phyloP scores from a whole-genome alignment of 2,113 vertebrate genomes.

The Parus major region DNA sequence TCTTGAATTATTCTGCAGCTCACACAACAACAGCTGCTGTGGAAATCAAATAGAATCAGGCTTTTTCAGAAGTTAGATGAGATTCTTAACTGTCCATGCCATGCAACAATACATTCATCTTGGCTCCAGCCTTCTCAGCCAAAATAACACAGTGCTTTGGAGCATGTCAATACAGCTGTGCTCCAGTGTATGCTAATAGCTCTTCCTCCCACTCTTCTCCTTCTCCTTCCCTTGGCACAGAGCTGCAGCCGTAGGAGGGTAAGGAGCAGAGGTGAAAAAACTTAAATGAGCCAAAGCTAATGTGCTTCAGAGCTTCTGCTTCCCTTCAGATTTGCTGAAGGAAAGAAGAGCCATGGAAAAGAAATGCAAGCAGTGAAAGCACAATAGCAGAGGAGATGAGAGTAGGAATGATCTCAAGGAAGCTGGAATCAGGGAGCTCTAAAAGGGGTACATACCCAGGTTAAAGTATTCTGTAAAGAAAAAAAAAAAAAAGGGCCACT shows the following conservation, averaged over 20 bases:
- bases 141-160: not conserved
- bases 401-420: not conserved
- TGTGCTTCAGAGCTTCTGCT: not conserved
- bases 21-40: not conserved
- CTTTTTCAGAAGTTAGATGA: not conserved
- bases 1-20: not conserved
- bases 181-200: not conserved
- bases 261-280: constrained; percentile 38
- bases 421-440: not conserved
- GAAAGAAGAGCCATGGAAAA: not conserved
- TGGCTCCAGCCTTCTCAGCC: not conserved
- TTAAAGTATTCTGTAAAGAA: not conserved
- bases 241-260: not conserved
- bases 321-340: not conserved
- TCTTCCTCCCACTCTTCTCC: constrained; percentile 29
- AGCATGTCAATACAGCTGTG: not conserved
- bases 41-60: constrained; percentile 5
- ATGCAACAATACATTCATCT: not conserved
- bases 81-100: not conserved
- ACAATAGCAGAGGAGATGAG: not conserved
- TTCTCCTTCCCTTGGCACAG: not conserved
- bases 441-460: not conserved
- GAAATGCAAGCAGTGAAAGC: not conserved
- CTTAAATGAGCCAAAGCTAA: constrained; percentile 32
- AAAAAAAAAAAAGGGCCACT: not conserved